Base-by-base conservation (phyloP, 2,888 invertebrate species). In the Callimorpha dominula region DNA sequence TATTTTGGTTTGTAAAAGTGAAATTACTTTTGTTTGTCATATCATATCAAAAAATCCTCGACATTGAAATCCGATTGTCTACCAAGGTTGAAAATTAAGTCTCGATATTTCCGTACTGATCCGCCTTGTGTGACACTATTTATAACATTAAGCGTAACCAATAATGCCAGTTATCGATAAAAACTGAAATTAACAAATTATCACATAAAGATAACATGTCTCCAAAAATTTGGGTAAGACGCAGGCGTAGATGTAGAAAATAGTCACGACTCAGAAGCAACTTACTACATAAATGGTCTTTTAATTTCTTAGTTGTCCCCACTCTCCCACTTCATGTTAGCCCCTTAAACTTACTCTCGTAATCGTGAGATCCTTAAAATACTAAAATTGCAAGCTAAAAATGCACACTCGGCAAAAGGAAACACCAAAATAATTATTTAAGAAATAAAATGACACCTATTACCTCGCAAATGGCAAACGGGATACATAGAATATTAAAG, bases 151-250 rank as follows among this genome's bases (percentile, higher is more conserved):
- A 31, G 65, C 68, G 64, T 75, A 73, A 71, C 52, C 69, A 75
- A 71, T 72, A 81, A 60, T 70, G 66, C 62, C 46, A 74, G 68
- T 67, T 73, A 64, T n/a, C 52, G 50, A 43, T 42, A 15, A 60
- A 46, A 60, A 68, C 57, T 31, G 57, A 81, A 40, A 68, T 65
- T n/a, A 81, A 49, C 65, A 66, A 73, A 66, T 72, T 42, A 52
- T 71, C 73, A 75, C 75, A 64, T 65, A 65, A 40, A 75, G 83
- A 81, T 81, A 70, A 83, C 78, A 83, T 68, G 60, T 17, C 11
- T 65, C 20, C 49, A 49, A 65, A 50, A 65, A 65, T 40, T 15
- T 14, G 40, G 2, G 1, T 42, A 15, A 15, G 15, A 40, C 14
- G n/a, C n/a, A n/a, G n/a, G n/a, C n/a, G n/a, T n/a, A n/a, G n/a